A percentile compares a stretch with the other conserved stretches of the same genome.
phyloP scores from a whole-genome alignment of 2,888 invertebrate genomes.

The Caenorhabditis sulstoni region DNA sequence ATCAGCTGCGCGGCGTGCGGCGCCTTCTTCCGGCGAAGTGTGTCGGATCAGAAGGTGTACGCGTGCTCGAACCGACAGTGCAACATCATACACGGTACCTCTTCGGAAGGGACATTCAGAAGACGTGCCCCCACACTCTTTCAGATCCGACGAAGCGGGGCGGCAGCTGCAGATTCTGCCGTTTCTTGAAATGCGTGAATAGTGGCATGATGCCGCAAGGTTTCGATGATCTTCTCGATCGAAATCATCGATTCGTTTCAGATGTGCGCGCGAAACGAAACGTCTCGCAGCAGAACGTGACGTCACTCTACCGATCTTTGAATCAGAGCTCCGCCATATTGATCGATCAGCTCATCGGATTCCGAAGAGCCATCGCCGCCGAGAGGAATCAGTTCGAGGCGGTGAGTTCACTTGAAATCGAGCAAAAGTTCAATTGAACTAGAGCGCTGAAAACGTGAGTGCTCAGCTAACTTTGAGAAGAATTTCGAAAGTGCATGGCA shows the following conservation, averaged over 20 bases:
- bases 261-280: constrained; percentile 49
- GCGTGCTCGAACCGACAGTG: constrained; percentile 40
- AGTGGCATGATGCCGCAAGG: constrained; percentile 59
- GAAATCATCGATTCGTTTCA: neutral
- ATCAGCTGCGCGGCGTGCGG: constrained; percentile 69
- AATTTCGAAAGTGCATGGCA: too few relatives aligned
- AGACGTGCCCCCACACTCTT: neutral
- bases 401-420: constrained; percentile 28
- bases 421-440: too few relatives aligned
- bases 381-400: constrained; percentile 8
- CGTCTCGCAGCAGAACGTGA: constrained; percentile 12
- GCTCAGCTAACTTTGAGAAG: too few relatives aligned
- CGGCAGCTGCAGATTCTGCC: constrained; percentile 57
- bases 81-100: constrained; percentile 33
- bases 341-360: constrained; percentile 30
- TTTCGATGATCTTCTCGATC: neutral
- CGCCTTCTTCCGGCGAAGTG: constrained; percentile 62
- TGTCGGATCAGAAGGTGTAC: constrained; percentile 60
- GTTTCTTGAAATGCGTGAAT: constrained; percentile 53
- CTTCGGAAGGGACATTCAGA: neutral
- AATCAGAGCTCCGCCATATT: constrained; percentile 12
- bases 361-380: constrained; percentile 22
- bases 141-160: constrained; percentile 52
- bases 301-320: constrained; percentile 18
- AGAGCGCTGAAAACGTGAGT: constrained; percentile 5